Evolutionary conservation across 2,113 vertebrate species (phyloP), one percentile per base, ranked within the genome.

Genomic region (Tenebrosternarchus preto): DNA sequence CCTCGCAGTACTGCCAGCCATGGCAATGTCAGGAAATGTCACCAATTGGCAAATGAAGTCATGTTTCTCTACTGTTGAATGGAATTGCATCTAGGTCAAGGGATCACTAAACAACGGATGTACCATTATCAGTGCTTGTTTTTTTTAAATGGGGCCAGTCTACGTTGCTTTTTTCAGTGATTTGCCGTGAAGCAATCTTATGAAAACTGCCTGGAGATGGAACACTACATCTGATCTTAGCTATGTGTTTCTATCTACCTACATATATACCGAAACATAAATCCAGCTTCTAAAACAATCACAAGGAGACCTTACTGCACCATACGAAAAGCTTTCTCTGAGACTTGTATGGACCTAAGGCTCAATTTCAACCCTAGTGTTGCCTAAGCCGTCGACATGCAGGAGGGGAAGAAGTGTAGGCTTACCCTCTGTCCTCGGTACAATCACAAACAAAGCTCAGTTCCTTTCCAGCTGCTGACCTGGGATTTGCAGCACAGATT

Each of bases 11-110:
- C 53, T 53, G 25, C 33, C 77, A 80, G 12, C n/a, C 27, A 25
- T 27, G 46, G 68, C 25, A 71, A 33, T 63, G 64, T 73, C 59
- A 53, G 71, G 43, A 80, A 80, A 80, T 80, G 39, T 73, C 78
- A 73, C 27, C 59, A 72, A 36, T n/a, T 64, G 57, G 68, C 43
- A 71, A 80, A 80, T 55, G 16, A 39, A 63, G 24, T 29, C 20
- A 50, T 72, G 36, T 57, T 24, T 72, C 31, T 72, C 19, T 72
- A 39, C 12, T 72, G 68, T 68, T 78, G 25, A 79, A 79, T 63
- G 19, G 46, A 6, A 71, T 79, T 79, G n/a, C 29, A 63, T 71
- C 56, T 78, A 16, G 46, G 29, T 78, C 46, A 69, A 22, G 36
- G 20, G 33, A 59, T 69, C 53, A 69, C 31, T 57, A 50, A 57